phyloP scores from a whole-genome alignment of 2,113 vertebrate species.

The Phyllostomus hastatus region DNA sequence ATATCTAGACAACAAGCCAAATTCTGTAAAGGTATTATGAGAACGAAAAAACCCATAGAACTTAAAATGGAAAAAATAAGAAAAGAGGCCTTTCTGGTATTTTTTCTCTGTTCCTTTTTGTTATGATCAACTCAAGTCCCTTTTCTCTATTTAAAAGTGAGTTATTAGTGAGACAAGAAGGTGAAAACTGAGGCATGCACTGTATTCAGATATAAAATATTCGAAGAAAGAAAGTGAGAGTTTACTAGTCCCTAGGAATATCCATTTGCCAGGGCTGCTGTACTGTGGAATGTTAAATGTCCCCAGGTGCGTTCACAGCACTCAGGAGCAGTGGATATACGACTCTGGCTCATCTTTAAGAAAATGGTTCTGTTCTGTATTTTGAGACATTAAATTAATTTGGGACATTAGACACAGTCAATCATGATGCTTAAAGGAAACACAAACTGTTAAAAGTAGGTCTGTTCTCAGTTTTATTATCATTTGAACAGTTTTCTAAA shows the following conservation, averaged over 20 bases:
- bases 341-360: not conserved
- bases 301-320: not conserved
- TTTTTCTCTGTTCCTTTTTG: not conserved
- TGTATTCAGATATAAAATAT: slow-evolving; percentile 32
- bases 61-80: not conserved
- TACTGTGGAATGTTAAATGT: not conserved
- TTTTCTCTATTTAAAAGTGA: not conserved
- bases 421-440: slow-evolving; percentile 30
- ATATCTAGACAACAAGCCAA: not conserved
- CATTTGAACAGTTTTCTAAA: slow-evolving; percentile 27
- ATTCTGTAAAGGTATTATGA: not conserved
- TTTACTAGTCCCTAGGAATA: slow-evolving; percentile 7
- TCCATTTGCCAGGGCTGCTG: not conserved
- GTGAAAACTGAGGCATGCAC: not conserved
- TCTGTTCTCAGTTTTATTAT: slow-evolving; percentile 33
- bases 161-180: not conserved
- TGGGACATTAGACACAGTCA: slow-evolving; percentile 40
- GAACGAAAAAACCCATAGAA: not conserved
- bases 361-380: not conserved
- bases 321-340: slow-evolving; percentile 21
- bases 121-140: not conserved
- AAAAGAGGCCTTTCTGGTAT: not conserved
- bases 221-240: slow-evolving; percentile 21
- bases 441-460: not conserved
- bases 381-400: slow-evolving; percentile 43